A percentile compares a stretch with the other conserved stretches of the same genome.
Evolutionary conservation across 2,797 vertebrate genomes (phyloP).

Genomic region (Siniperca scherzeri): DNA sequence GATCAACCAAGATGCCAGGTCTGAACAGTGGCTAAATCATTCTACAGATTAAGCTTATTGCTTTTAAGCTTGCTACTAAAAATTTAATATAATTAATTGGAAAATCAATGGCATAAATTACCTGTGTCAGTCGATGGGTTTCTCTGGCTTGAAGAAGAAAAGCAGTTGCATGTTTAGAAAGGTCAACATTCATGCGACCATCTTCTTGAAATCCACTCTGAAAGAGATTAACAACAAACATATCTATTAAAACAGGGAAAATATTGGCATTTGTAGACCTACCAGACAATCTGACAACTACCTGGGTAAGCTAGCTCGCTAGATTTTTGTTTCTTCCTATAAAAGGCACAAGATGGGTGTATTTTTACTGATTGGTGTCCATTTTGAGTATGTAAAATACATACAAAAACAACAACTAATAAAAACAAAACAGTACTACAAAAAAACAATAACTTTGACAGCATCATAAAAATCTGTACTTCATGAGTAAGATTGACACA

Average conservation of each 20-base stretch:
- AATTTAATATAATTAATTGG: not conserved
- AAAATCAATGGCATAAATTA: conserved; percentile 7
- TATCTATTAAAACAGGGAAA: too few relatives aligned
- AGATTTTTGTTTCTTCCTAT: not conserved
- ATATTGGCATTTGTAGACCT: not conserved
- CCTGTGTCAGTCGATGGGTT: conserved; percentile 28
- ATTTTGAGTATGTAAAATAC: conserved; percentile 1
- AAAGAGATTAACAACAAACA: not conserved
- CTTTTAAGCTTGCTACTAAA: not conserved
- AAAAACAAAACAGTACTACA: not conserved
- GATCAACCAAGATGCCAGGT: conserved; percentile 22
- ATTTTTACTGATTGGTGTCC: conserved; percentile 8
- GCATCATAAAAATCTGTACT: too few relatives aligned
- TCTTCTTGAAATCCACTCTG: conserved; percentile 22
- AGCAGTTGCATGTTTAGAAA: conserved; percentile 33
- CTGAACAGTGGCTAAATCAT: conserved; percentile 17
- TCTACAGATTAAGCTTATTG: conserved; percentile 14
- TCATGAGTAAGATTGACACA: too few relatives aligned
- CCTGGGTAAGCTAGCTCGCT: not conserved
- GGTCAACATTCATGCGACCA: conserved; percentile 3
- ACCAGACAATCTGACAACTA: not conserved
- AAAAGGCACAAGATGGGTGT: conserved; percentile 5
- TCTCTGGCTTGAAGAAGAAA: conserved; percentile 39
- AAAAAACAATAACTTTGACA: too few relatives aligned
- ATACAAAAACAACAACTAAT: not conserved